Conservation (phyloP, 2,797 vertebrate genomes). For the Nyctalus aviator region DNA sequence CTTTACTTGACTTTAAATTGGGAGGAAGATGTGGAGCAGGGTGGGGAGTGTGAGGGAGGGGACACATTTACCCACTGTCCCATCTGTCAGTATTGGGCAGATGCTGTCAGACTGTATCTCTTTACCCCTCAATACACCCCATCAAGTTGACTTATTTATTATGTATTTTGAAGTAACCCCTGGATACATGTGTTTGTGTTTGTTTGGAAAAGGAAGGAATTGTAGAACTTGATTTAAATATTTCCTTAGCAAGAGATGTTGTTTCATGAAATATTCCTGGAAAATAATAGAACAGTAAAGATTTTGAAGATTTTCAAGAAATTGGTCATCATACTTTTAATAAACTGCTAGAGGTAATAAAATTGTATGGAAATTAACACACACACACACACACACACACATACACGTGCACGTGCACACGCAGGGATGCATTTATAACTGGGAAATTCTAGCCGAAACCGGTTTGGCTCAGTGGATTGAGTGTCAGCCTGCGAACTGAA, state of each 20-base stretch:
- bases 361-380: neutral
- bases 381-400: neutral
- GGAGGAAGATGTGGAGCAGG: neutral
- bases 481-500: too few relatives aligned
- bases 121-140: neutral
- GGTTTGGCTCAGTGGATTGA: too few relatives aligned
- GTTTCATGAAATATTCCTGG: neutral
- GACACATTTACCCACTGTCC: neutral
- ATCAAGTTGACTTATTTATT: neutral
- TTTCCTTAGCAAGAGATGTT: neutral
- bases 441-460: neutral
- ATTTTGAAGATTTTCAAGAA: neutral
- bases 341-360: neutral
- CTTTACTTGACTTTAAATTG: neutral
- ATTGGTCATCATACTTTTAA: neutral
- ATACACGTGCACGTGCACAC: neutral
- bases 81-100: neutral
- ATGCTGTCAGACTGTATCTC: neutral
- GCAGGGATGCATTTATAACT: neutral
- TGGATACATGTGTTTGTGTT: neutral
- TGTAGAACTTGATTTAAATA: neutral
- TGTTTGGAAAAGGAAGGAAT: neutral
- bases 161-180: neutral
- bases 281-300: neutral
- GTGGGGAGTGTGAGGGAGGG: neutral